These are phyloP conservation scores for Ophioderma brevispina DNA, from an alignment of 35 echinoderm and acorn worm species.

Conservation along the genomic window DNA sequence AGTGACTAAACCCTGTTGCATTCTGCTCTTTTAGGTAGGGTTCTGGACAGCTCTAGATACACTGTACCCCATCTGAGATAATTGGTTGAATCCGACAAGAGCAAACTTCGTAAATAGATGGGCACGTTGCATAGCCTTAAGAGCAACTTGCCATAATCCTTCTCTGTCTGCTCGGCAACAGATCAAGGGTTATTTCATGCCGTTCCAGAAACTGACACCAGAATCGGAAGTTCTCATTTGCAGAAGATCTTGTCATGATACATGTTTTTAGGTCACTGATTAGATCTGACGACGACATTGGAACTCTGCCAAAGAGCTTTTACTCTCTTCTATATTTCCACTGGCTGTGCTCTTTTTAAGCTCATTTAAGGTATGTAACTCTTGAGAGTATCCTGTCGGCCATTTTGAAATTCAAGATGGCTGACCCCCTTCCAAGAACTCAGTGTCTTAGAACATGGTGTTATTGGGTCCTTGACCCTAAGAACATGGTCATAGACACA, in stretches of 20 bases:
- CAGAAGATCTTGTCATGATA: not conserved
- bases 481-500: too few species aligned
- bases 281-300: not conserved
- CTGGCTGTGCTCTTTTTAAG: not conserved
- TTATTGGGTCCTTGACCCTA: too few species aligned
- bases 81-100: too few species aligned
- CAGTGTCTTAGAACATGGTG: too few species aligned
- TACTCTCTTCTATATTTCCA: too few species aligned
- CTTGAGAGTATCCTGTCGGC: slow-evolving; percentile 6
- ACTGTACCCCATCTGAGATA: too few species aligned
- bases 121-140: slow-evolving; percentile 2
- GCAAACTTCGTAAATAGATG: too few species aligned
- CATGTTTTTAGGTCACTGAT: not conserved
- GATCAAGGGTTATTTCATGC: slow-evolving; percentile 10
- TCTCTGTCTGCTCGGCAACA: slow-evolving; percentile 7
- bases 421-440: too few species aligned
- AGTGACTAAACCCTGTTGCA: too few species aligned
- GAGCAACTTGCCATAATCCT: not conserved
- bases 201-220: slow-evolving; percentile 17
- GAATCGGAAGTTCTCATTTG: slow-evolving; percentile 6
- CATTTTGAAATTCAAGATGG: too few species aligned
- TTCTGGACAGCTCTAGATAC: too few species aligned
- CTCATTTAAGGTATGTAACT: slow-evolving; percentile 4
- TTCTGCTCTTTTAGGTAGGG: too few species aligned
- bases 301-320: not conserved